Conservation (phyloP, 2,888 invertebrate genomes). For the Baronia brevicornis region DNA sequence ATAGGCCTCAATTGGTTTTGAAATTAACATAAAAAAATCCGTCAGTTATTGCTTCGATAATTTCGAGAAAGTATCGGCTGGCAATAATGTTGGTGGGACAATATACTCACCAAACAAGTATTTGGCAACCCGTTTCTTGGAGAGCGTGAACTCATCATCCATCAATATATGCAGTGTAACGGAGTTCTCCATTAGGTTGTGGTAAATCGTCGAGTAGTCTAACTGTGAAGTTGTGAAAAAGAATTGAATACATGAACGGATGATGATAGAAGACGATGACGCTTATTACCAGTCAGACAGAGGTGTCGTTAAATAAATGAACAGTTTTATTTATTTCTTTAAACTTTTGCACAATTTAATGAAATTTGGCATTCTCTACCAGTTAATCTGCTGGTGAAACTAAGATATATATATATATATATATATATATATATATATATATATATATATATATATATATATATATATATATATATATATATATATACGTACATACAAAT, state of each 20-base stretch:
- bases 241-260: neutral
- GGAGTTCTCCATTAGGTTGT: slow-evolving; percentile 87
- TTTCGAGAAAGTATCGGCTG: neutral
- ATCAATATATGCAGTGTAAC: slow-evolving; percentile 88
- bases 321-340: too few relatives aligned
- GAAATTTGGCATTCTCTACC: too few relatives aligned
- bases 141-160: slow-evolving; percentile 86
- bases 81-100: neutral
- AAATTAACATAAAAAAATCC: neutral
- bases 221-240: slow-evolving; percentile 66
- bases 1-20: too few relatives aligned
- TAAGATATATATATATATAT: too few relatives aligned
- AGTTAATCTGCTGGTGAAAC: too few relatives aligned
- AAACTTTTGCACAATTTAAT: too few relatives aligned
- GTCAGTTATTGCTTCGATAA: neutral
- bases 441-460: too few relatives aligned
- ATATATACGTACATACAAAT: too few relatives aligned
- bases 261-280: neutral
- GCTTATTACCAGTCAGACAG: too few relatives aligned
- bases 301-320: too few relatives aligned
- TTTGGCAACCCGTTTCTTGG: slow-evolving; percentile 82
- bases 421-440: too few relatives aligned
- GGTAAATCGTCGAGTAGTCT: slow-evolving; percentile 88
- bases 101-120: slow-evolving; percentile 81
- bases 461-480: too few relatives aligned